A percentile compares a stretch with the other conserved stretches of the same genome.
phyloP scores from a whole-genome alignment of 1,140 invertebrate genomes.

The Maconellicoccus hirsutus region DNA sequence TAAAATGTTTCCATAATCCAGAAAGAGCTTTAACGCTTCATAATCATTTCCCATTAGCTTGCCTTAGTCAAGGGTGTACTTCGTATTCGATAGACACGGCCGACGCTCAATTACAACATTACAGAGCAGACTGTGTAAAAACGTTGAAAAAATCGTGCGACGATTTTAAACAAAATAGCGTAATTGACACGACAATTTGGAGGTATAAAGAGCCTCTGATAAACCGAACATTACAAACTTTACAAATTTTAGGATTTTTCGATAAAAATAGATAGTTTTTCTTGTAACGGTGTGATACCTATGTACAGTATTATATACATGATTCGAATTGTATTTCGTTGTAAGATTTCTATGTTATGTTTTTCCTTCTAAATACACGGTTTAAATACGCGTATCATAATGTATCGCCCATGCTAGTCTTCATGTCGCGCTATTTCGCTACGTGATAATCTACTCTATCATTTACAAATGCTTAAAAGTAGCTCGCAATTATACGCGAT shows the following conservation, averaged over 20 bases:
- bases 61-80: conserved; percentile 70
- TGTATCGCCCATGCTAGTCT: background rate
- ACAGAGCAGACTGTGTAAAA: conserved; percentile 81
- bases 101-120: conserved; percentile 84
- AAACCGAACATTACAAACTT: conserved; percentile 50
- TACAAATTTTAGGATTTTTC: conserved; percentile 63
- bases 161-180: conserved; percentile 66
- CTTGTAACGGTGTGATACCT: background rate
- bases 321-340: background rate
- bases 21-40: conserved; percentile 77
- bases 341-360: background rate
- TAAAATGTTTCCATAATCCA: conserved; percentile 89
- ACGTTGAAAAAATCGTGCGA: conserved; percentile 75
- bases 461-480: background rate
- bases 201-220: conserved; percentile 67
- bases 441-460: background rate
- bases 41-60: conserved; percentile 86
- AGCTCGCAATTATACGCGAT: background rate
- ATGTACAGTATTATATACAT: too few species aligned
- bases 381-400: background rate
- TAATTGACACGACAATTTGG: conserved; percentile 79
- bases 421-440: background rate
- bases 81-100: conserved; percentile 71
- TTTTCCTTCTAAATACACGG: background rate
- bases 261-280: conserved; percentile 11